Evolutionary conservation across 2,113 vertebrate species (phyloP), one percentile per base, ranked within the genome.

Genomic region (Apus apus): DNA sequence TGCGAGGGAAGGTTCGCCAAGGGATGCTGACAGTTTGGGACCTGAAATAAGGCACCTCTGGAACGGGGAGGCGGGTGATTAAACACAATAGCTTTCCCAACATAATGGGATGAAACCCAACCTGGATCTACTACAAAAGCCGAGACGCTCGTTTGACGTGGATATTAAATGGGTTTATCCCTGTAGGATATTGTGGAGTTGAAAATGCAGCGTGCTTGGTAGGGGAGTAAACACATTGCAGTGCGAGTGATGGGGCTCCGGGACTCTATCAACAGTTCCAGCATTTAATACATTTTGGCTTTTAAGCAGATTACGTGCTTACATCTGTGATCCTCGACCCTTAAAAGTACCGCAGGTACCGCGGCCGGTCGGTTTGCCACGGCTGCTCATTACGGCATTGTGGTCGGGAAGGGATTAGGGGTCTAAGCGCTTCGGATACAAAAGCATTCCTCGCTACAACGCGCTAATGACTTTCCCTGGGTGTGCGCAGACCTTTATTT

Each of bases 141-240:
- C 75, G 70, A 62, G 93, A 79, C 60, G 89, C 95, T 96, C 95
- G 80, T 98, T 97, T 97, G 12, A 96, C 96, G 43, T 93, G 90
- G 96, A 87, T 97, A 97, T 98, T 89, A 97, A 96, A 95, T 34
- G 77, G 89, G 83, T 96, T 96, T 94, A 85, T 96, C 97, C 96
- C 95, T 10, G 73, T 92, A 95, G 98, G 97, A 96, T 97, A 78
- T 84, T 43, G 48, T 18, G 11, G 95, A 97, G 96, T 97, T 97
- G 89, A 85, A 96, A 96, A 95, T 57, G 95, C 82, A 30, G 93
- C 90, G 18, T 72, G 96, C 71, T 84, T 93, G 27, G 5, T 18
- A 19, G 68, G 91, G 89, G 89, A 87, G 93, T 76, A 77, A 97
- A 93, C 92, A 89, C 96, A 97, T 85, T 34, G 92, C 54, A 74